Conservation (phyloP, 2,113 vertebrate species). For the Microcebus murinus region DNA sequence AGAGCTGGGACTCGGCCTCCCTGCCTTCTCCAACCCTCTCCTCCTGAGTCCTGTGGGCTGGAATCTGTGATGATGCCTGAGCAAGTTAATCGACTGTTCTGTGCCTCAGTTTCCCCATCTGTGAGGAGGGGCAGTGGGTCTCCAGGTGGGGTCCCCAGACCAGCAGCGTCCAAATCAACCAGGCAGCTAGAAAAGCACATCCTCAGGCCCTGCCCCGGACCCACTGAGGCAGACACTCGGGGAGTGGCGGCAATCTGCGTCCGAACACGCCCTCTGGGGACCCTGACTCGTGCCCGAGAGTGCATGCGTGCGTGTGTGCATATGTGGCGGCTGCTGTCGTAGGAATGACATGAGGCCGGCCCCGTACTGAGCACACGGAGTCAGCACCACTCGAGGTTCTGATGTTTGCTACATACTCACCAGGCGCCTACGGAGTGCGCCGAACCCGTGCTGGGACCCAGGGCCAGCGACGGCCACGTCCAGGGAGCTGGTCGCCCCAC, state of each 20-base stretch:
- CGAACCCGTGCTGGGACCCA: fast-evolving
- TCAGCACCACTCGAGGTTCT: fast-evolving
- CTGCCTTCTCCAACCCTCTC: not conserved
- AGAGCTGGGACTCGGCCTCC: fast-evolving
- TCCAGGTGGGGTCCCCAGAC: not conserved
- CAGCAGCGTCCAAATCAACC: fast-evolving
- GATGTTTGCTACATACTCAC: too few relatives aligned
- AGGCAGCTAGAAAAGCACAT: too few relatives aligned
- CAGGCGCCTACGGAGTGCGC: fast-evolving
- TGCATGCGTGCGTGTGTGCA: too few relatives aligned
- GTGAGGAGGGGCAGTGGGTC: fast-evolving
- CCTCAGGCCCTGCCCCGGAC: fast-evolving
- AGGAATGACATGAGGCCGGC: fast-evolving
- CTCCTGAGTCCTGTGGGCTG: not conserved
- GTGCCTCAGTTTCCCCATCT: not conserved
- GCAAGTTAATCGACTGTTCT: not conserved
- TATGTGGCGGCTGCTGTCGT: fast-evolving
- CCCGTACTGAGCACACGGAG: too few relatives aligned
- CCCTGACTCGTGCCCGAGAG: fast-evolving
- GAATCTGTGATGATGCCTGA: not conserved
- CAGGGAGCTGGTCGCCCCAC: not conserved
- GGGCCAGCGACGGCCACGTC: fast-evolving
- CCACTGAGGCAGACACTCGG: fast-evolving
- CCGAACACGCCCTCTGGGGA: not conserved
- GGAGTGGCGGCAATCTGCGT: not conserved